A percentile compares a stretch with the other conserved stretches of the same genome.
Evolutionary conservation across 2,113 vertebrate genomes (phyloP).

Genomic region (Lutjanus erythropterus): DNA sequence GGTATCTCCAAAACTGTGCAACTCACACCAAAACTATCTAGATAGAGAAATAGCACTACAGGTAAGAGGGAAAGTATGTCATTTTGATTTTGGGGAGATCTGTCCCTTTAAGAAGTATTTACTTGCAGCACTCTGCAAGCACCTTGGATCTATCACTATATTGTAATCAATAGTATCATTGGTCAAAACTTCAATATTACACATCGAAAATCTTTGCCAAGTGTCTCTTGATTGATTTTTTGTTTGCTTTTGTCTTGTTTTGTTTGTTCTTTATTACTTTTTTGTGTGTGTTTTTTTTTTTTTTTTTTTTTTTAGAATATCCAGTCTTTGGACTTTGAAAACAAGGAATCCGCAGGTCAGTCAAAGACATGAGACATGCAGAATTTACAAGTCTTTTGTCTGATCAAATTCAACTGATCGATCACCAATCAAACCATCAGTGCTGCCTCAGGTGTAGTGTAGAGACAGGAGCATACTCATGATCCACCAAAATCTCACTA

Average conservation of each 20-base stretch:
- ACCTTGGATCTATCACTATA: conserved; percentile 9
- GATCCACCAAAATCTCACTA: conserved; percentile 41
- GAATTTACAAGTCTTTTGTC: conserved; percentile 79
- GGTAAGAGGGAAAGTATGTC: too few relatives aligned
- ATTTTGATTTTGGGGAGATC: too few relatives aligned
- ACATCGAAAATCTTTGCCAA: conserved; percentile 7
- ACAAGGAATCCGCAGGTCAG: conserved; percentile 53
- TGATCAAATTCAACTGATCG: conserved; percentile 44
- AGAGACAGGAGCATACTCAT: conserved; percentile 6
- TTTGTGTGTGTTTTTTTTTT: neutral
- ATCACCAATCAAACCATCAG: conserved; percentile 20
- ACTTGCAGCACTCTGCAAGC: neutral
- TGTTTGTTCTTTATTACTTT: neutral
- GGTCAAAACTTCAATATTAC: conserved; percentile 16
- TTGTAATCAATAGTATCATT: conserved; percentile 25
- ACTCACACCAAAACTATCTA: too few relatives aligned
- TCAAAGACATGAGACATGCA: conserved; percentile 77
- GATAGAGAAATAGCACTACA: too few relatives aligned
- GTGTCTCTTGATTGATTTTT: conserved; percentile 34
- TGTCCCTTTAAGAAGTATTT: neutral
- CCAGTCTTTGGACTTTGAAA: conserved; percentile 62
- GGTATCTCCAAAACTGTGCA: too few relatives aligned
- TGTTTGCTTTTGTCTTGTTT: conserved; percentile 45
- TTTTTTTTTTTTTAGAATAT: conserved; percentile 2
- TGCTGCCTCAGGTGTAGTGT: conserved; percentile 27